phyloP scores from a whole-genome alignment of 2,888 invertebrate genomes.

The Drosophila tripunctata region DNA sequence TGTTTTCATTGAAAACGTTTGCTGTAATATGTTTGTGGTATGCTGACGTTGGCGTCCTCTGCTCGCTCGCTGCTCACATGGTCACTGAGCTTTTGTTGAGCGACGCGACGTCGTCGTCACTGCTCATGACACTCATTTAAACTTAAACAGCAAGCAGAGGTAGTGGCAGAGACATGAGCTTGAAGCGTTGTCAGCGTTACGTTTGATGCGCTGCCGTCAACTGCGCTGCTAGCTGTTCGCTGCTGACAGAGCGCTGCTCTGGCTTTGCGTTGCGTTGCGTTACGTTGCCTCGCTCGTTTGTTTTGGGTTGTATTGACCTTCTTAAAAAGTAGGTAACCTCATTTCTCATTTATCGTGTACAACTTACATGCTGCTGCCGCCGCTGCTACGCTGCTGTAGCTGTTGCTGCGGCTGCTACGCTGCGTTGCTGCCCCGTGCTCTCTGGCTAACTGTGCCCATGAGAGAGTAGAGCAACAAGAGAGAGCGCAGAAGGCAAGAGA shows the following conservation, averaged over 20 bases:
- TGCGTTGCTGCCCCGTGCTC: constrained; percentile 23
- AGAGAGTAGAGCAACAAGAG: background rate
- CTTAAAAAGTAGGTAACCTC: constrained; percentile 84
- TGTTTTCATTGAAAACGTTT: constrained; percentile 79
- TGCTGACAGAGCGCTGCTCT: constrained; percentile 30
- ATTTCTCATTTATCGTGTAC: constrained; percentile 83
- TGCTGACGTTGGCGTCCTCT: constrained; percentile 41
- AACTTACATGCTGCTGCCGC: constrained; percentile 71
- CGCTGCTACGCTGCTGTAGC: constrained; percentile 15
- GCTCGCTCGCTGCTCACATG: constrained; percentile 65
- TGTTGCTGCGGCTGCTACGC: constrained; percentile 19
- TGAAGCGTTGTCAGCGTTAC: constrained; percentile 38
- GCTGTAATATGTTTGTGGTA: constrained; percentile 76
- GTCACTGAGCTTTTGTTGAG: constrained; percentile 77
- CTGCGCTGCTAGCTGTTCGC: constrained; percentile 23
- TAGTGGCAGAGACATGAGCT: constrained; percentile 20
- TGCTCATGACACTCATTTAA: constrained; percentile 63
- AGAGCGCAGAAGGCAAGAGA: background rate
- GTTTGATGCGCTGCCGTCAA: constrained; percentile 27
- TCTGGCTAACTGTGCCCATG: constrained; percentile 20
- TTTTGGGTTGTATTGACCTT: constrained; percentile 82
- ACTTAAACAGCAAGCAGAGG: constrained; percentile 36
- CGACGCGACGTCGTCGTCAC: constrained; percentile 21
- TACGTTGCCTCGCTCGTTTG: constrained; percentile 77
- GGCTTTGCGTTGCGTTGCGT: constrained; percentile 44